phyloP scores from a whole-genome alignment of 2,888 invertebrate genomes.

The Drosophila melanocephala region DNA sequence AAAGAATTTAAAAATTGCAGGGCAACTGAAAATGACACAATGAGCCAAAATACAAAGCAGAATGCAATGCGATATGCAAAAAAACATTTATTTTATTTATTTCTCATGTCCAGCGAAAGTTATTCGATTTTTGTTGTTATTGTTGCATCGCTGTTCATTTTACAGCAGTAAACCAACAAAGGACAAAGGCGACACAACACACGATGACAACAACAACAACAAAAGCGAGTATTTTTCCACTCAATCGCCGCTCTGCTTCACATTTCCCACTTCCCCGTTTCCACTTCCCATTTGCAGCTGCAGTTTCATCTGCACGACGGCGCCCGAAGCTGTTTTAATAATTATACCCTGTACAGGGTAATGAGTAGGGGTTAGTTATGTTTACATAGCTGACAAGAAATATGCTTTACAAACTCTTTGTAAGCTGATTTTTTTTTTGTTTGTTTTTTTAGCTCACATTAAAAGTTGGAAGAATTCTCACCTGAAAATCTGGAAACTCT shows the following conservation, averaged over 20 bases:
- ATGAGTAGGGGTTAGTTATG: not conserved
- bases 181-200: conserved; percentile 60
- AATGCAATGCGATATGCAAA: conserved; percentile 42
- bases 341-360: conserved; percentile 14
- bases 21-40: conserved; percentile 50
- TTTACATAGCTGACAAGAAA: not conserved
- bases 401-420: not conserved
- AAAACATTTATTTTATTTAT: not conserved
- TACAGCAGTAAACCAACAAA: conserved; percentile 63
- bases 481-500: not conserved
- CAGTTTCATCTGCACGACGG: conserved; percentile 22
- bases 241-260: conserved; percentile 1
- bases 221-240: not conserved
- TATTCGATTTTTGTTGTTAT: not conserved
- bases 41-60: not conserved
- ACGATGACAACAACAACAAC: conserved; percentile 12
- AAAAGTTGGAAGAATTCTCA: not conserved
- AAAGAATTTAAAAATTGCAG: conserved; percentile 69
- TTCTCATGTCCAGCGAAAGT: not conserved
- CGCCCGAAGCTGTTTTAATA: conserved; percentile 43
- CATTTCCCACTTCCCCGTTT: not conserved
- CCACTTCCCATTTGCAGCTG: conserved; percentile 11
- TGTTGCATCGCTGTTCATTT: conserved; percentile 61
- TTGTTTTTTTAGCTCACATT: not conserved
- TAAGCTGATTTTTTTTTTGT: not conserved